Percentiles rank a stretch among this genome's conserved stretches.
Evolutionary conservation across 2,797 vertebrate species (phyloP).

Genomic region (Aulostomus chinensis): DNA sequence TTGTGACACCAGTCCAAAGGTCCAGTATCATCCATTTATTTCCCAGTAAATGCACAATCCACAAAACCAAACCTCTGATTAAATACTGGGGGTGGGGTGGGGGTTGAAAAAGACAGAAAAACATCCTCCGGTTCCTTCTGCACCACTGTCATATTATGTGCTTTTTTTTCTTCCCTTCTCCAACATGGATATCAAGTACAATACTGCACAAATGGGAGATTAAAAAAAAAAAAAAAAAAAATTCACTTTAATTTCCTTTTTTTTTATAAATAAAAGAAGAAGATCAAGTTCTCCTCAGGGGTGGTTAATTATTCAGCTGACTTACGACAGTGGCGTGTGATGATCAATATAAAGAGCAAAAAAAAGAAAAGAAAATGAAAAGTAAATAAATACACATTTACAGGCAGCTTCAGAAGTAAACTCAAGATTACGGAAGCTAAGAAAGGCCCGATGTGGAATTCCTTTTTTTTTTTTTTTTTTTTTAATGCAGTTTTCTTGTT

Average conservation of each 20-base stretch:
- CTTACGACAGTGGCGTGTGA: slow-evolving; percentile 32
- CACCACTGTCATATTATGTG: slow-evolving; percentile 39
- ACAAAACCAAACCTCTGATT: slow-evolving; percentile 39
- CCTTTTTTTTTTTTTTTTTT: background rate
- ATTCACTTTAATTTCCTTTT: slow-evolving; percentile 29
- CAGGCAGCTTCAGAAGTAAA: slow-evolving; percentile 38
- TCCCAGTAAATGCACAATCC: slow-evolving; percentile 36
- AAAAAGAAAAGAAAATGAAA: slow-evolving; percentile 1
- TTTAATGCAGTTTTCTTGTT: background rate
- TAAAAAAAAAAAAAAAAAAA: slow-evolving; percentile 29
- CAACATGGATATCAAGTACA: too few relatives aligned
- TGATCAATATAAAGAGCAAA: slow-evolving; percentile 29
- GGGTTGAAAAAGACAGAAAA: slow-evolving; percentile 33
- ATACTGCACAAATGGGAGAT: slow-evolving; percentile 71
- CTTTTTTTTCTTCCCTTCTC: slow-evolving; percentile 31
- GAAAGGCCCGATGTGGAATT: too few relatives aligned
- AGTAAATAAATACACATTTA: slow-evolving; percentile 48
- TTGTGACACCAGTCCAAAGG: slow-evolving; percentile 37
- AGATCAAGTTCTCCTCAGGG: slow-evolving; percentile 34
- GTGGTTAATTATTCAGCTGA: slow-evolving; percentile 30
- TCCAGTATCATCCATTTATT: slow-evolving; percentile 41
- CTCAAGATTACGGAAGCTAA: too few relatives aligned
- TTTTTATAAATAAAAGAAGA: slow-evolving; percentile 32
- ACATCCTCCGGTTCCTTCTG: slow-evolving; percentile 24
- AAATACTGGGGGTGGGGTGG: too few relatives aligned